A percentile compares a stretch with the other conserved stretches of the same genome.
Conservation (phyloP, 23 tunicate species). For the Phallusia fumigata region DNA sequence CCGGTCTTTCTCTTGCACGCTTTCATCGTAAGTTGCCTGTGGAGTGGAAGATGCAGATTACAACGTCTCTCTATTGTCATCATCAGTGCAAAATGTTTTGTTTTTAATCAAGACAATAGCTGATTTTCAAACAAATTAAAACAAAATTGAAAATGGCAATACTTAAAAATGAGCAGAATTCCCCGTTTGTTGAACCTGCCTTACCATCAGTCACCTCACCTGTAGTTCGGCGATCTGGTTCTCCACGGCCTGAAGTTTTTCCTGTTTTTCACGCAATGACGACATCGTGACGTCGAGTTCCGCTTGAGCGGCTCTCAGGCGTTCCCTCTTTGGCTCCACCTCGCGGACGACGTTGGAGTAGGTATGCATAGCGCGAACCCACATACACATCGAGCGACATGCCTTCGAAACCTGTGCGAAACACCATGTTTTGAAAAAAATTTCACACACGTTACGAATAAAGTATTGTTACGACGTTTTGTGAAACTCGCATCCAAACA, state of each 20-base stretch:
- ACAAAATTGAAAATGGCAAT: too few relatives aligned
- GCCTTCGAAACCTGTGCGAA: constrained; percentile 87
- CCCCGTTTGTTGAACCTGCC: too few relatives aligned
- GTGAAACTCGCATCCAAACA: too few relatives aligned
- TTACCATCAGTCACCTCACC: constrained; percentile 21
- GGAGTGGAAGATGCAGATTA: not conserved
- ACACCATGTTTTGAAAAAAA: too few relatives aligned
- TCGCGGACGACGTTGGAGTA: constrained; percentile 93
- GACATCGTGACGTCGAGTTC: constrained; percentile 95
- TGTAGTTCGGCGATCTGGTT: constrained; percentile 86
- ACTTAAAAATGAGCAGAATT: too few relatives aligned
- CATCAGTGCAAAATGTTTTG: too few relatives aligned
- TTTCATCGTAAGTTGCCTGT: constrained; percentile 90
- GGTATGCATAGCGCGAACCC: constrained; percentile 98
- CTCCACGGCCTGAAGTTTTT: constrained; percentile 78
- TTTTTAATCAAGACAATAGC: too few relatives aligned
- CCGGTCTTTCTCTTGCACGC: constrained; percentile 88
- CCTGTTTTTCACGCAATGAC: constrained; percentile 87
- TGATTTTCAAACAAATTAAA: too few relatives aligned
- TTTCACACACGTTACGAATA: too few relatives aligned
- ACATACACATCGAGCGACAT: constrained; percentile 97
- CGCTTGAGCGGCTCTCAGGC: constrained; percentile 86
- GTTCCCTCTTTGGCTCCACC: constrained; percentile 94
- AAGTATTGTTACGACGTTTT: too few relatives aligned
- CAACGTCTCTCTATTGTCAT: too few relatives aligned